These are phyloP conservation scores for Gymnorhina tibicen DNA, from an alignment of 2,113 vertebrate genomes.

Conservation along the genomic window DNA sequence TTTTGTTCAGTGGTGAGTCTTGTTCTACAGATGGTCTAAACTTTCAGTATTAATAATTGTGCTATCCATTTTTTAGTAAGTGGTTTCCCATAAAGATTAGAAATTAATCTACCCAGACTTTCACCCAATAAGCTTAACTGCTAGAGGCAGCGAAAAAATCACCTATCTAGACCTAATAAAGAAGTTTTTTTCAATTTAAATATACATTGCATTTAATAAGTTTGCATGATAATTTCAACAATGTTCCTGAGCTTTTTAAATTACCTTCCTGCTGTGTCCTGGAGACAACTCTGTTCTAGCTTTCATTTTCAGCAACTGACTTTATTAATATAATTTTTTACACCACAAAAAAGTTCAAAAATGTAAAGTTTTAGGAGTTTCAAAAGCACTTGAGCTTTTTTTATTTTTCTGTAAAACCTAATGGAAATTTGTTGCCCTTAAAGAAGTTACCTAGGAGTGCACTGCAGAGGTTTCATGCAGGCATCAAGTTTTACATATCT, in stretches of 20 bases:
- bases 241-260: slow-evolving; percentile 78
- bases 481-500: background rate
- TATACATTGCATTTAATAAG: slow-evolving; percentile 86
- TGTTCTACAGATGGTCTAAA: background rate
- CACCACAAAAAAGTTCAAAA: background rate
- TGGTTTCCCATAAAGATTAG: slow-evolving; percentile 73
- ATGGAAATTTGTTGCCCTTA: background rate
- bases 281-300: slow-evolving; percentile 58
- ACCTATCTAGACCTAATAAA: slow-evolving; percentile 81
- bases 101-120: slow-evolving; percentile 71
- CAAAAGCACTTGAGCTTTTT: background rate
- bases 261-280: slow-evolving; percentile 69
- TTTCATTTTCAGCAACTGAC: slow-evolving; percentile 57
- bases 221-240: slow-evolving; percentile 81
- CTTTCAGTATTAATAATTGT: slow-evolving; percentile 58
- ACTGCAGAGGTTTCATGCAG: background rate
- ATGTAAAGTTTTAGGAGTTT: slow-evolving; percentile 2
- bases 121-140: slow-evolving; percentile 81
- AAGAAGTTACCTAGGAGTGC: background rate
- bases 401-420: slow-evolving; percentile 1
- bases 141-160: slow-evolving; percentile 82
- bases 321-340: slow-evolving; percentile 58
- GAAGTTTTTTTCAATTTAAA: slow-evolving; percentile 85
- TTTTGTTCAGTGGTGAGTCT: slow-evolving; percentile 53
- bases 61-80: slow-evolving; percentile 70